Base-by-base conservation (phyloP, 92 coral and sea anemone species). In the Heteractis magnifica region DNA sequence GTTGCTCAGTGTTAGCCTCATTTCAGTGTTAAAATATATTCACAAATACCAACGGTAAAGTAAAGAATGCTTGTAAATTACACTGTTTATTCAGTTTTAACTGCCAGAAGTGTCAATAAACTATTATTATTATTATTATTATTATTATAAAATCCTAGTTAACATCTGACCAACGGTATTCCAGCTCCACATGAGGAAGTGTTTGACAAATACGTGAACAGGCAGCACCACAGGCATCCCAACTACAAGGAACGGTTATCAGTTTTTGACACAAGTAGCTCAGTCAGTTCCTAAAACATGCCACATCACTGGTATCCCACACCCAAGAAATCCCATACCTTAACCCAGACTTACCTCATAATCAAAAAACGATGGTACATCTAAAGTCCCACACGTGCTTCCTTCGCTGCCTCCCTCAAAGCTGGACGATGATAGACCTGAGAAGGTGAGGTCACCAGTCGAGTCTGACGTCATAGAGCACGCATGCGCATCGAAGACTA, bases 401-500 rank as follows among this genome's bases (percentile, higher is more conserved):
- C 65, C 88, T 23, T 65, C 77, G 51, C 88, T 85, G 65, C 81
- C 79, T 19, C 51, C 77, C 13, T 53, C 79, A 65, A 21, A n/a
- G 79, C 75, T 74, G 15, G 86, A 77, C 48, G 86, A 55, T 8
- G 79, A 82, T 41, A 82, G 50, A 75, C 86, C 79, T 82, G 80
- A 82, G 79, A 60, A 75, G 6, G 79, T 60, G 52, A 72, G 70
- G 72, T 72, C 79, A 81, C 84, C 84, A 68, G 70, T 68, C 65
- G 65, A 70, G 84, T 81, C 84, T 72, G 86, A 82, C 86, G 79
- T 82, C 86, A 82, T 75, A 56, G 49, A 56, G 53, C 49, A 82
- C 79, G 86, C 86, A 82, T 73, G 77, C 65, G 84, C 86, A 82
- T 82, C 86, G 21, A 70, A 82, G 51, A 82, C 86, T 82, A 82